Percentiles rank a stretch among this genome's conserved stretches.
These are phyloP conservation scores for Crocodylus rhombifer DNA, from an alignment of 2,797 vertebrate species.

Conservation along the genomic window DNA sequence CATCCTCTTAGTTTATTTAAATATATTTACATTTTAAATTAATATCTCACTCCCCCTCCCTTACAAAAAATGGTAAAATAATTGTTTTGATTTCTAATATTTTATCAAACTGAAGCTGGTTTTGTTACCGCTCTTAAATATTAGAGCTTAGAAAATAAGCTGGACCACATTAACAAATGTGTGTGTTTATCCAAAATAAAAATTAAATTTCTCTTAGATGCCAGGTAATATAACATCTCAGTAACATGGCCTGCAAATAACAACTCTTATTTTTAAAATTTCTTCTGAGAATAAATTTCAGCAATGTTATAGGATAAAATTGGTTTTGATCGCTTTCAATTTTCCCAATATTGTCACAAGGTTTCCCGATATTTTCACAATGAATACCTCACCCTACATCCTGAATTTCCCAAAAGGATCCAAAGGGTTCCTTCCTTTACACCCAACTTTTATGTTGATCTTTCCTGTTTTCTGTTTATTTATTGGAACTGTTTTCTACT, in stretches of 20 bases:
- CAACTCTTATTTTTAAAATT: conserved; percentile 29
- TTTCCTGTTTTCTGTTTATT: neutral
- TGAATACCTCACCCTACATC: too few relatives aligned
- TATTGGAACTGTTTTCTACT: neutral
- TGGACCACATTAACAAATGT: neutral
- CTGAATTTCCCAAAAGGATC: too few relatives aligned
- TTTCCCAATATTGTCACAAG: conserved; percentile 5
- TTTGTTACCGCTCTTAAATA: neutral
- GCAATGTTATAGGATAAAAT: conserved; percentile 29
- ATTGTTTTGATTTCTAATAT: neutral
- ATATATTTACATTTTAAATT: conserved; percentile 21
- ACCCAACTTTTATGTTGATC: neutral
- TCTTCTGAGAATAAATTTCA: conserved; percentile 16
- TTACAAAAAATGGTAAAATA: conserved; percentile 1
- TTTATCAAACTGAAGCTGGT: neutral
- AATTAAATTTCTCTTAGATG: conserved; percentile 47
- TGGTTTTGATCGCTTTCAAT: conserved; percentile 21
- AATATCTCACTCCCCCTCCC: neutral
- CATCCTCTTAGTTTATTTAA: neutral
- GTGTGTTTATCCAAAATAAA: neutral
- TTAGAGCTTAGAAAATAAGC: neutral
- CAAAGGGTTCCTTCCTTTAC: neutral
- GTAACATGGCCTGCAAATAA: conserved; percentile 42
- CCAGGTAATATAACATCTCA: conserved; percentile 32
- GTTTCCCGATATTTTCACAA: neutral